Conservation (phyloP, 30 jellyfish, hydroid and myxozoan species). For the Haliclystus octoradiatus region DNA sequence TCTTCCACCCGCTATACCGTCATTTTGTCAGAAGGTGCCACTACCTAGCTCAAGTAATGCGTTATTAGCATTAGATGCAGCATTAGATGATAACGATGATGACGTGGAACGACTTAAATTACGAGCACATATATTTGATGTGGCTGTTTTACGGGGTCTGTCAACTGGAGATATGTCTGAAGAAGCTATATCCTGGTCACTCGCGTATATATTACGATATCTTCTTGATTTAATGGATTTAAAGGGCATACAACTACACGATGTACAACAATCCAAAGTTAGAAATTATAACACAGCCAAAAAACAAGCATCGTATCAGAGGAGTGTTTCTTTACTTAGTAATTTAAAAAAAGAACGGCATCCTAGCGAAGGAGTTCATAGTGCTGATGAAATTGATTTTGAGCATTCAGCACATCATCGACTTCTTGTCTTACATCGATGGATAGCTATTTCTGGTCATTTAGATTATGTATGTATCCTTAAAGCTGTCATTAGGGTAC, state of each 20-base stretch:
- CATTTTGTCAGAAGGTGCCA: constrained; percentile 8
- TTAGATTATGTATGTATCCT: background rate
- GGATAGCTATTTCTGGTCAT: background rate
- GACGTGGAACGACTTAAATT: background rate
- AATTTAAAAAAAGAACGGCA: background rate
- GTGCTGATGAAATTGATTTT: background rate
- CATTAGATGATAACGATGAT: background rate
- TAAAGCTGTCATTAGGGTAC: background rate
- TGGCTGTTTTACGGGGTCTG: constrained; percentile 53
- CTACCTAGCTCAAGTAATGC: background rate
- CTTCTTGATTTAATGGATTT: constrained; percentile 8
- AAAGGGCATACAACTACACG: constrained; percentile 5
- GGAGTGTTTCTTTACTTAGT: background rate
- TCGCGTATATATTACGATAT: constrained; percentile 37
- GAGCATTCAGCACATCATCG: background rate
- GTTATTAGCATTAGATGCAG: background rate
- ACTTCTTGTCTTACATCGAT: background rate
- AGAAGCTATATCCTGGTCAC: constrained; percentile 53
- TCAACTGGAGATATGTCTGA: constrained; percentile 27
- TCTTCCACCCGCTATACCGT: constrained; percentile 50
- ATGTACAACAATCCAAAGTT: background rate
- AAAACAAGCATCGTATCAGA: background rate
- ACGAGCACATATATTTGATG: constrained; percentile 45
- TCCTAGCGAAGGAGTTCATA: background rate
- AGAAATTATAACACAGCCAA: background rate